Conservation (phyloP, 2,113 vertebrate genomes). For the Oenanthe melanoleuca region DNA sequence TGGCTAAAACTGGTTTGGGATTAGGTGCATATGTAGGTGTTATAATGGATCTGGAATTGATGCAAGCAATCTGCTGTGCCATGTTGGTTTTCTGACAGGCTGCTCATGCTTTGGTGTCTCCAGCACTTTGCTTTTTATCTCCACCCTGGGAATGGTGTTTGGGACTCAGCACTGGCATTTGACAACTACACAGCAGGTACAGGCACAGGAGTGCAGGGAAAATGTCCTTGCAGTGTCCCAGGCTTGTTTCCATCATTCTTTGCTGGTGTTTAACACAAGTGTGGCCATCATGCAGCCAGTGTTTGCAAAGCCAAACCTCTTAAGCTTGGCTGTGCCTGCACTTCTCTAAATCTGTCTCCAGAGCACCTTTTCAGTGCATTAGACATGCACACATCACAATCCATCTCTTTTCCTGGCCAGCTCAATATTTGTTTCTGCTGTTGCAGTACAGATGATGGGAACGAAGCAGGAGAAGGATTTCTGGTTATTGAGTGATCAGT, state of each 20-base stretch:
- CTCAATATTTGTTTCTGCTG: neutral
- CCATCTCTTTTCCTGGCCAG: neutral
- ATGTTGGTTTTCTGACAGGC: fast-evolving
- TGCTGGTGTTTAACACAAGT: neutral
- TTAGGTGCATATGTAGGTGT: neutral
- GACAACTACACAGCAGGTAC: neutral
- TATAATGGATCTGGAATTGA: neutral
- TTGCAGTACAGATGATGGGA: neutral
- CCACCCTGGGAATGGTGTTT: neutral
- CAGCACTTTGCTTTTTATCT: neutral
- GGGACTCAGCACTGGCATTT: neutral
- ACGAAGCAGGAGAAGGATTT: neutral
- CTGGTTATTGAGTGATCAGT: slow-evolving; percentile 5
- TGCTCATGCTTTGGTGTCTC: neutral
- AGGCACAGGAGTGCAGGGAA: neutral
- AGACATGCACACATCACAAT: fast-evolving
- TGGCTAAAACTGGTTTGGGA: neutral
- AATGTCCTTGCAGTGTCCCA: neutral
- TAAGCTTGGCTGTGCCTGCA: neutral
- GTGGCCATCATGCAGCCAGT: neutral
- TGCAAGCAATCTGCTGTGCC: neutral
- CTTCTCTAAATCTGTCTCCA: neutral
- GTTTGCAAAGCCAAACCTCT: neutral
- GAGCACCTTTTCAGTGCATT: neutral
- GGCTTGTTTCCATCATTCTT: fast-evolving